A percentile compares a stretch with the other conserved stretches of the same genome.
These are phyloP conservation scores for Brachionus paranguensis DNA, from an alignment of 1,140 invertebrate species.

Conservation along the genomic window DNA sequence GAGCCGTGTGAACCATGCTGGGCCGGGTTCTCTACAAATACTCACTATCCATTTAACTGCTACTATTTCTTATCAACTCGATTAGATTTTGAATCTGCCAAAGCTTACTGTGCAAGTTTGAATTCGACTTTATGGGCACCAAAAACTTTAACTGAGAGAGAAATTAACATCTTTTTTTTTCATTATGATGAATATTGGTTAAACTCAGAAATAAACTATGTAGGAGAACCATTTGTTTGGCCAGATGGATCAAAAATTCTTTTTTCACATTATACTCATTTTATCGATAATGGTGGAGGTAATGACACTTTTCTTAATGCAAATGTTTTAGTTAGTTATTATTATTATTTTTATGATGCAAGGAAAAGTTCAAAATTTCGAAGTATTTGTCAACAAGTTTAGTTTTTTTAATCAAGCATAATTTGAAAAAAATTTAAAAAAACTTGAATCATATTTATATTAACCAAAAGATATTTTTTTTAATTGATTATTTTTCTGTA, in stretches of 20 bases:
- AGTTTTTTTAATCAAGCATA: background rate
- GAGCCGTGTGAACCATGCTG: background rate
- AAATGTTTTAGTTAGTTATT: background rate
- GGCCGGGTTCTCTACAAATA: background rate
- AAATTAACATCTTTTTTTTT: too few relatives aligned
- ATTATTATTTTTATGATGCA: background rate
- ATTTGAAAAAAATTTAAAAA: background rate
- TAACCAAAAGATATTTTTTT: too few relatives aligned
- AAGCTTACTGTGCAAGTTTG: background rate
- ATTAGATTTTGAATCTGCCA: background rate
- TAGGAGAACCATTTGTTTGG: background rate
- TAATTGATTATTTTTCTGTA: too few relatives aligned
- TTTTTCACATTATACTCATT: background rate
- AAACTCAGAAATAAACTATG: background rate
- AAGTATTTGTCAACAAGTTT: background rate
- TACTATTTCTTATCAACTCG: background rate
- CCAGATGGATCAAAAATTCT: background rate
- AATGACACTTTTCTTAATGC: background rate
- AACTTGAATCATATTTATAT: too few relatives aligned
- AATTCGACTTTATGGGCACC: background rate
- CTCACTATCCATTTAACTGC: background rate
- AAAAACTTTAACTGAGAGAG: background rate
- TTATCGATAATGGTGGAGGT: background rate
- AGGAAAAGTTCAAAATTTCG: background rate
- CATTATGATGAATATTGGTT: background rate